Percentiles rank a stretch among this genome's conserved stretches.
Conservation (phyloP, 2,113 vertebrate genomes). For the Callaeas wilsoni region DNA sequence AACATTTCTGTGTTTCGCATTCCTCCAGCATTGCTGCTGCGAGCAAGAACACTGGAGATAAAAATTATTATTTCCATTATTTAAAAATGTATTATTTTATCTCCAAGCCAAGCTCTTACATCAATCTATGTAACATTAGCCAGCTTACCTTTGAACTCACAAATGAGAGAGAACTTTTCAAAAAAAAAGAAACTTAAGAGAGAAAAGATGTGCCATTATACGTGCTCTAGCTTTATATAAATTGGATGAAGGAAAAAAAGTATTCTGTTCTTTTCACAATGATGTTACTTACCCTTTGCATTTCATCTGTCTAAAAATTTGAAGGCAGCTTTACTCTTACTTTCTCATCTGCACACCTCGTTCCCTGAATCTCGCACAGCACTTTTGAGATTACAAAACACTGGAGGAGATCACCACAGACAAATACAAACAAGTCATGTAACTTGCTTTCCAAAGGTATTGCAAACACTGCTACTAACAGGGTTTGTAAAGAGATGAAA, state of each 20-base stretch:
- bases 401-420: background rate
- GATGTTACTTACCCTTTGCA: background rate
- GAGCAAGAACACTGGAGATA: background rate
- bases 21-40: background rate
- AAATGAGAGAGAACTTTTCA: no score
- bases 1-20: background rate
- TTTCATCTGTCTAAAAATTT: background rate
- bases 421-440: conserved; percentile 6
- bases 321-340: background rate
- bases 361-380: background rate
- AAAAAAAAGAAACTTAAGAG: no score
- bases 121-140: background rate
- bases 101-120: background rate
- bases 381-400: conserved; percentile 8
- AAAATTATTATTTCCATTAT: background rate
- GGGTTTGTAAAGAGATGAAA: conserved; percentile 8
- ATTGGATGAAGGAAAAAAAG: background rate
- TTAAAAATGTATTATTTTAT: background rate
- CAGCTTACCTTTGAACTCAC: background rate
- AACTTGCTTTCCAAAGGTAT: background rate
- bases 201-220: background rate
- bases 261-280: background rate
- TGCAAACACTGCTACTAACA: background rate
- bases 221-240: background rate
- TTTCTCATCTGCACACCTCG: background rate